Percentiles rank a stretch among this genome's conserved stretches.
phyloP scores from a whole-genome alignment of 2,797 vertebrate species.

The Acrossocheilus wenchowensis region DNA sequence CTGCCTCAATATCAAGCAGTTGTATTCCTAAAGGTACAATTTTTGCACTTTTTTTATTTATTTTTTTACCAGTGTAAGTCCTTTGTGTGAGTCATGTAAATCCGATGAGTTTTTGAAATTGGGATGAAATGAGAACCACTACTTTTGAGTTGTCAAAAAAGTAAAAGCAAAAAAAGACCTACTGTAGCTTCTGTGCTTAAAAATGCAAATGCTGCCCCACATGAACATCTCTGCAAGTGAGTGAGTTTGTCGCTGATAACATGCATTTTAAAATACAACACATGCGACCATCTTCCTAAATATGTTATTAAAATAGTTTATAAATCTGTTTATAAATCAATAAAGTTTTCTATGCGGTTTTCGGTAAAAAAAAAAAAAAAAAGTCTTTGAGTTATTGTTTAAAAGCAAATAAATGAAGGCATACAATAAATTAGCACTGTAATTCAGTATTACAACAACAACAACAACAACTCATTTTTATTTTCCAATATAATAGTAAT shows the following conservation, averaged over 20 bases:
- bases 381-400: background rate
- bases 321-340: background rate
- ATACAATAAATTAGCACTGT: background rate
- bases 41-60: background rate
- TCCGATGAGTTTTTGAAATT: background rate
- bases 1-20: background rate
- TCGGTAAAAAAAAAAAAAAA: background rate
- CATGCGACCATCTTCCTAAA: background rate
- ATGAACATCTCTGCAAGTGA: background rate
- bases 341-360: background rate
- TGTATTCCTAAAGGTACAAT: background rate
- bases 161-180: background rate
- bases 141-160: background rate
- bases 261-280: background rate
- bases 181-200: background rate
- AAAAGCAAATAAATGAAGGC: background rate
- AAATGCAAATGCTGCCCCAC: background rate
- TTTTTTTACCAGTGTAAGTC: background rate
- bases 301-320: background rate
- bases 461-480: too few species aligned
- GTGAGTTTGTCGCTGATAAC: background rate
- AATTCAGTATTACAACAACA: background rate
- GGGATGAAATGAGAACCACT: background rate
- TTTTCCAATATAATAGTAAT: background rate
- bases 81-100: background rate